Conservation (phyloP, 2,113 vertebrate genomes). For the Lophura nycthemera region DNA sequence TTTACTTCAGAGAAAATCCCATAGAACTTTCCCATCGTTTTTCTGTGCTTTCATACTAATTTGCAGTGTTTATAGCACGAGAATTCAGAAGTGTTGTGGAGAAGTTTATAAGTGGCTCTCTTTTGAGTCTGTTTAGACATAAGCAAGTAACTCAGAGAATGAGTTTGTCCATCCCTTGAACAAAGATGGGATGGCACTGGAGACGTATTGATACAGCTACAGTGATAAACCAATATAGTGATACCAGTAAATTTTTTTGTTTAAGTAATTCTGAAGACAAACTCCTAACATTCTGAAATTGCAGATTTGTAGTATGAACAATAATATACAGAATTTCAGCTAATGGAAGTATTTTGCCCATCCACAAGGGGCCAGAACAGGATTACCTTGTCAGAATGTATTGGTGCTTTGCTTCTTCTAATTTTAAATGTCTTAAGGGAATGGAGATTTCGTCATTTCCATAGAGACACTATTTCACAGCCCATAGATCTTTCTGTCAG, state of each 20-base stretch:
- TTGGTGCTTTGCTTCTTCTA: slow-evolving; percentile 51
- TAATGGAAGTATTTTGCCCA: slow-evolving; percentile 11
- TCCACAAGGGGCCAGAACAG: neutral
- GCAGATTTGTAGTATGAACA: neutral
- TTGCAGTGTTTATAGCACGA: neutral
- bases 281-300: neutral
- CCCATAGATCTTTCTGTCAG: slow-evolving; percentile 53
- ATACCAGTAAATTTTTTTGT: neutral
- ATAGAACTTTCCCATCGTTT: neutral
- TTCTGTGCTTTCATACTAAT: neutral
- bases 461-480: slow-evolving; percentile 36
- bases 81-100: neutral
- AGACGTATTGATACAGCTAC: neutral
- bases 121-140: neutral
- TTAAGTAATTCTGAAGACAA: slow-evolving; percentile 26
- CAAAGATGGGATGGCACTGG: neutral
- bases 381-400: neutral
- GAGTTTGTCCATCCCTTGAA: neutral
- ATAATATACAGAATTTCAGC: neutral
- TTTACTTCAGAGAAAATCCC: slow-evolving; percentile 59
- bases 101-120: neutral
- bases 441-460: slow-evolving; percentile 11
- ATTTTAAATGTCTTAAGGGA: slow-evolving; percentile 45
- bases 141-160: neutral
- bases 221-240: neutral